Evolutionary conservation across 2,797 vertebrate genomes (phyloP), one percentile per base, ranked within the genome.

Genomic region (Anabas testudineus): DNA sequence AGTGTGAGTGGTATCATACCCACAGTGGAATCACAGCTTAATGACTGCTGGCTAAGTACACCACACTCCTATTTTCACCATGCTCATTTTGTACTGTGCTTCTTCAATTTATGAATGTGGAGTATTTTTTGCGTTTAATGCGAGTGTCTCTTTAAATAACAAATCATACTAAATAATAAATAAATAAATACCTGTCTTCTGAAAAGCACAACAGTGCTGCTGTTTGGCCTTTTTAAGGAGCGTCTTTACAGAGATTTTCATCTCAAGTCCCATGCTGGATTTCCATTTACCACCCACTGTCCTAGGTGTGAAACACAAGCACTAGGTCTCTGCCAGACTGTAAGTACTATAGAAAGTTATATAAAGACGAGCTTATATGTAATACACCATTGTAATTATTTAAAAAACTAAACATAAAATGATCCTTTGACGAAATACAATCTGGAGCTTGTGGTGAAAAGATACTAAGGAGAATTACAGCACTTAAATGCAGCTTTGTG

Each of bases 241-340:
- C 13, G n/a, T 63, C 36, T 56, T 59, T 22, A 37, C 69, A 47
- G 36, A 52, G 67, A 67, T 59, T 78, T 69, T 47, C 51, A 70
- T 71, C 49, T 67, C 51, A 57, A 10, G 22, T 52, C 45, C 16
- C 84, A 62, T 46, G 81, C 78, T 83, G 70, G 19, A 62, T 67
- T 78, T 79, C 75, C 65, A 79, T 84, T 81, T 76, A 62, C 71
- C 58, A 8, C 79, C 72, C 47, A 59, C 67, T 49, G 79, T 6
- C 71, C 43, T 34, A 21, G 47, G 65, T 37, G 28, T 48, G 64
- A 22, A 82, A 64, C 53, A 32, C 28, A 14, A 22, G 21, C 42
- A 21, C 18, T 19, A 46, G 51, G 71, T 57, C 41, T 47, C 16
- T 30, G 14, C 0, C 37, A 46, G 26, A 58, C 36, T 58, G 16